Conservation (phyloP, 2,888 invertebrate species). For the Lepeophtheirus nordmannii region DNA sequence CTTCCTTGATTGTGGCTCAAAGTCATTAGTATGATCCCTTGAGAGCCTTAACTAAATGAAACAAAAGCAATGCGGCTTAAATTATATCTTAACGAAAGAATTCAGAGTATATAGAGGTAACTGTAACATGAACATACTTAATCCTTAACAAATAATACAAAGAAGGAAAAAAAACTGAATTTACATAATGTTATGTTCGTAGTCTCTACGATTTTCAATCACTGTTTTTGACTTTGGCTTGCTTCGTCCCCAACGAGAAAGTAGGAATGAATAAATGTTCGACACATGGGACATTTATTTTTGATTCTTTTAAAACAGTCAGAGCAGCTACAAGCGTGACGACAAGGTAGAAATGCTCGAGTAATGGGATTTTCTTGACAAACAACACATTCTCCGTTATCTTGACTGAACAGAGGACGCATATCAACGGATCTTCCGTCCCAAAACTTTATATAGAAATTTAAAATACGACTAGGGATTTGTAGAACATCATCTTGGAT, state of each 20-base stretch:
- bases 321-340: slow-evolving; percentile 12
- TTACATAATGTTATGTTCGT: no score
- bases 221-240: no score
- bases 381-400: slow-evolving; percentile 9
- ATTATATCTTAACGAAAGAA: no score
- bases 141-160: no score
- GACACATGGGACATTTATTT: slow-evolving; percentile 19
- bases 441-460: neutral
- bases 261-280: slow-evolving; percentile 6
- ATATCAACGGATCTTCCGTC: neutral
- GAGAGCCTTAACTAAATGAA: no score
- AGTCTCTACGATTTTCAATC: no score
- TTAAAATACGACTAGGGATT: neutral
- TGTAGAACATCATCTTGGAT: neutral
- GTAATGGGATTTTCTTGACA: slow-evolving; percentile 7
- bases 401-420: neutral
- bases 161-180: no score
- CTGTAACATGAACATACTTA: no score
- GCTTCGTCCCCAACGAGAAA: slow-evolving; percentile 15
- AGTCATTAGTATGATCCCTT: no score
- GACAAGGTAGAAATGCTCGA: slow-evolving; percentile 19
- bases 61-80: no score
- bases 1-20: no score
- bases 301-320: slow-evolving; percentile 13
- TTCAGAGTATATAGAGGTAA: no score